phyloP scores from a whole-genome alignment of 2,888 invertebrate species.

The Gymnosoma rotundatum region DNA sequence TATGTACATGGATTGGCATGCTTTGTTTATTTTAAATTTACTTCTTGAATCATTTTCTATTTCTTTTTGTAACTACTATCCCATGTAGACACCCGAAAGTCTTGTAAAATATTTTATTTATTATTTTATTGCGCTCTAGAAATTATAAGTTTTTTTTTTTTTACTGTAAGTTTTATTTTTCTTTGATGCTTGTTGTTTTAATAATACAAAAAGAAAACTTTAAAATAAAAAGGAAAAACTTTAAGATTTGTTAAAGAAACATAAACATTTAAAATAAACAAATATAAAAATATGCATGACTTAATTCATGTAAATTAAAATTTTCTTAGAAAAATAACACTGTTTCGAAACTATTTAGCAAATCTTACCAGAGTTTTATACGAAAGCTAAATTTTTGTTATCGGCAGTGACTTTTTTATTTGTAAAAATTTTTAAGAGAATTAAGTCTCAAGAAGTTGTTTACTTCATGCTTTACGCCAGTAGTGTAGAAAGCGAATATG shows the following conservation, averaged over 20 bases:
- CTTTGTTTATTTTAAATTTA: conserved; percentile 44
- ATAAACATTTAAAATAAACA: not conserved
- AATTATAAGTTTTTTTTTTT: conserved; percentile 16
- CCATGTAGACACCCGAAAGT: not conserved
- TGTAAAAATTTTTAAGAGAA: too few species aligned
- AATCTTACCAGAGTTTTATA: too few species aligned
- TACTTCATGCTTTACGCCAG: too few species aligned
- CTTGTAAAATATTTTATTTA: conserved; percentile 27
- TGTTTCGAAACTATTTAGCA: too few species aligned
- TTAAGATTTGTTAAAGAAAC: not conserved
- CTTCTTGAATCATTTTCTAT: not conserved
- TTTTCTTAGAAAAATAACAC: not conserved
- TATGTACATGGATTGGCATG: conserved; percentile 28
- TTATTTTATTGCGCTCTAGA: conserved; percentile 27
- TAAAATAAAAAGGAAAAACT: conserved; percentile 9
- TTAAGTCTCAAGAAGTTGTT: too few species aligned
- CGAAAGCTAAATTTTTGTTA: too few species aligned
- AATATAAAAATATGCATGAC: conserved; percentile 6
- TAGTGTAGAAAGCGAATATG: too few species aligned
- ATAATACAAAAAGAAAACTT: not conserved
- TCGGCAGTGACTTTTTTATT: too few species aligned
- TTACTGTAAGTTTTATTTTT: conserved; percentile 3
- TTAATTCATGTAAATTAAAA: conserved; percentile 13
- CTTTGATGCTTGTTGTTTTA: too few species aligned
- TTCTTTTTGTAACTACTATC: not conserved